phyloP scores from a whole-genome alignment of 2,888 invertebrate genomes.

The Therioaphis trifolii region DNA sequence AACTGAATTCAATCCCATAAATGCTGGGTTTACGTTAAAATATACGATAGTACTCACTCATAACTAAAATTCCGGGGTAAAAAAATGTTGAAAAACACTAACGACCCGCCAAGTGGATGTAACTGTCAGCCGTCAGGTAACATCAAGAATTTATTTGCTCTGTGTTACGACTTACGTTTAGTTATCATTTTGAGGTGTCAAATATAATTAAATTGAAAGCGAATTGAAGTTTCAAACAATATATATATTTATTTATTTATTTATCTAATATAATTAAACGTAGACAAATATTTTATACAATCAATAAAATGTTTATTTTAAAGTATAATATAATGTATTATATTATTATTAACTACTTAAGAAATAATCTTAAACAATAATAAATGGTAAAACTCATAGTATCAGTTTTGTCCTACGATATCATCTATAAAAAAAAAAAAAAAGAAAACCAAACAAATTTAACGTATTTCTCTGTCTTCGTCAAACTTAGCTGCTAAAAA shows the following conservation, averaged over 20 bases:
- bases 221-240: constrained; percentile 24
- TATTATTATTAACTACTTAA: constrained; percentile 49
- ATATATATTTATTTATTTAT: constrained; percentile 26
- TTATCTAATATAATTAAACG: constrained; percentile 17
- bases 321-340: constrained; percentile 14
- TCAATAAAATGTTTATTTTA: constrained; percentile 48
- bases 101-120: background rate
- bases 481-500: constrained; percentile 24
- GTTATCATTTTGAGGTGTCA: background rate
- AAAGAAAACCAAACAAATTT: constrained; percentile 1
- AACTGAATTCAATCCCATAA: no score
- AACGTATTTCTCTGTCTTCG: constrained; percentile 54
- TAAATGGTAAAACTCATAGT: constrained; percentile 34
- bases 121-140: no score
- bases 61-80: no score
- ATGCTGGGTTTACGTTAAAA: no score
- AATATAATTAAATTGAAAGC: background rate
- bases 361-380: constrained; percentile 35
- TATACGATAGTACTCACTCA: no score
- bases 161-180: no score
- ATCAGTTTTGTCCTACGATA: constrained; percentile 40
- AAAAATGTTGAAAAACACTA: constrained; percentile 30
- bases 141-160: constrained; percentile 37
- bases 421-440: constrained; percentile 29
- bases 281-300: constrained; percentile 53